Base-by-base conservation (phyloP, 2,888 invertebrate genomes). In the Catocala nupta region DNA sequence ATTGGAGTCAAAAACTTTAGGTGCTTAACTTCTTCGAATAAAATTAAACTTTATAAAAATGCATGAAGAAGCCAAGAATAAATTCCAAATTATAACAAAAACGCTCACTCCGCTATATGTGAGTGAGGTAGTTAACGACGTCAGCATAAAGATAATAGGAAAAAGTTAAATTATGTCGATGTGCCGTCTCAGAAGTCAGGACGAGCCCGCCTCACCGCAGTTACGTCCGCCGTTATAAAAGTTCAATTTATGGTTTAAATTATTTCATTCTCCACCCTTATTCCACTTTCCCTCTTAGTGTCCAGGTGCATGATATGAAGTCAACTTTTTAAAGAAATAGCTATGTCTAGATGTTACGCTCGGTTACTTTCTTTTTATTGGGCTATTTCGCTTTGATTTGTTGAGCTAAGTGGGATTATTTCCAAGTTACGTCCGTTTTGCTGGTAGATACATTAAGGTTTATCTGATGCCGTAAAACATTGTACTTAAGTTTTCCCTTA, bases 81-180 rank as follows among this genome's bases (percentile, higher is more conserved):
- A 81, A 76, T 80, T 78, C 75, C 70, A 79, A 84, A 85, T 87
- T 87, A 84, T 84, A 80, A 85, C 77, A 83, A 84, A 89, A 90
- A 81, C 73, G 86, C 87, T 83, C 77, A 66, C 80, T 84, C 80
- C 72, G 87, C 88, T 85, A 86, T 91, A 90, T 91, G 88, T 90
- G 89, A 86, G 85, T 83, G 81, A 81, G 81, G 80, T 84, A 85
- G 87, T 90, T 90, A 90, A 91, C 89, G 83, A 82, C 86, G 90
- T 92, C 92, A 91, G 91, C 92, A 87, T 89, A 92, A 93, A 93
- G 90, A 93, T 93, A 93, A 93, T 93, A 92, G 92, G 93, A 92
- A 93, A 94, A 94, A 93, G 94, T 93, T 94, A 93, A 93, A 93
- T 92, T 90, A 92, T 92, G 91, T 93, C 91, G 91, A 93, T 90